Conservation (phyloP, 2,797 vertebrate genomes). For the Semotilus atromaculatus region DNA sequence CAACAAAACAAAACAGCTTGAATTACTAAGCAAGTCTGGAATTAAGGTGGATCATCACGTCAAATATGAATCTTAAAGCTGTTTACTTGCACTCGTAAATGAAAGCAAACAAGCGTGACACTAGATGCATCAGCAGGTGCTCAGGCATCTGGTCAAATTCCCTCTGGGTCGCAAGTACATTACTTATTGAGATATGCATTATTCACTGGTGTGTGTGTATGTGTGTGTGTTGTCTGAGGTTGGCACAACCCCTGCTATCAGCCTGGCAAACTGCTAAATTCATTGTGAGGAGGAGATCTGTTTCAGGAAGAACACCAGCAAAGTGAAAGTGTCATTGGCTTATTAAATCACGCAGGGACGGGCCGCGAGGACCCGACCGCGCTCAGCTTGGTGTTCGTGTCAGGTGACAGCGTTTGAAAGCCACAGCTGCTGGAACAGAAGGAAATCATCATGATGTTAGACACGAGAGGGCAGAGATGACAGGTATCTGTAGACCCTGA, state of each 20-base stretch:
- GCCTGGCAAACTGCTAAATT: constrained; percentile 34
- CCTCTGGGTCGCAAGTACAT: constrained; percentile 54
- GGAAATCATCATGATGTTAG: constrained; percentile 42
- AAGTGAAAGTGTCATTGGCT: constrained; percentile 51
- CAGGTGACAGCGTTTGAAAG: constrained; percentile 46
- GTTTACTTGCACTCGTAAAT: constrained; percentile 72
- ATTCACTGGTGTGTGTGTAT: constrained; percentile 49
- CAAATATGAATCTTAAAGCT: constrained; percentile 67
- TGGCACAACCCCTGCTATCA: constrained; percentile 34
- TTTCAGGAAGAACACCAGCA: constrained; percentile 32
- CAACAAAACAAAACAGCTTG: constrained; percentile 20
- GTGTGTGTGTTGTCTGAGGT: neutral
- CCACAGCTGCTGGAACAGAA: constrained; percentile 55
- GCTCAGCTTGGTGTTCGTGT: constrained; percentile 19
- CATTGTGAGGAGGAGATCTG: constrained; percentile 28
- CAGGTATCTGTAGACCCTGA: neutral
- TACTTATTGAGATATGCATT: constrained; percentile 56
- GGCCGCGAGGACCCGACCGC: constrained; percentile 37
- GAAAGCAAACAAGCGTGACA: constrained; percentile 67
- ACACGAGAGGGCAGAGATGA: constrained; percentile 30
- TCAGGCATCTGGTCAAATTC: constrained; percentile 70
- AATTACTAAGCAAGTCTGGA: constrained; percentile 63
- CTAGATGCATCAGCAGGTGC: constrained; percentile 71
- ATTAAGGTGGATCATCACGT: constrained; percentile 65
- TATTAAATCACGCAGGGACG: constrained; percentile 52